Percentiles rank a stretch among this genome's conserved stretches.
phyloP scores from a whole-genome alignment of 1,140 invertebrate genomes.

The Pachypsylla venusta region DNA sequence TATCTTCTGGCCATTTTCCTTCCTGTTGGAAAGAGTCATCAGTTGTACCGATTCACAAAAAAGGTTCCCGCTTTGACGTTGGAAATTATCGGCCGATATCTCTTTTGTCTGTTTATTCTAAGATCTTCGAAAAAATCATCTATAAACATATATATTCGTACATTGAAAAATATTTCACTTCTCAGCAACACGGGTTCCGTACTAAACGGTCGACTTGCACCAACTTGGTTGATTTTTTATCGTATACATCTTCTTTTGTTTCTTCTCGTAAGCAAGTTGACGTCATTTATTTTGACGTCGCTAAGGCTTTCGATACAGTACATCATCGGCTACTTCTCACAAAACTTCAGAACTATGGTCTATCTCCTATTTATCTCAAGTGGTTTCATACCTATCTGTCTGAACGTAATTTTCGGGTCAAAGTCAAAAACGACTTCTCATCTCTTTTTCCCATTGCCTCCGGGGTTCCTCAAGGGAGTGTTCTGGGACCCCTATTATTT shows the following conservation, averaged over 20 bases:
- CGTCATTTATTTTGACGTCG: conserved; percentile 13
- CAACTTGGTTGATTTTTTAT: conserved; percentile 10
- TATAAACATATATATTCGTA: neutral
- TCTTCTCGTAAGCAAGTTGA: conserved; percentile 7
- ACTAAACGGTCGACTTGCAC: conserved; percentile 10
- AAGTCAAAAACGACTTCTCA: too few relatives aligned
- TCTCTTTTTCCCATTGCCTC: too few relatives aligned
- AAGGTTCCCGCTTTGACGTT: conserved; percentile 12
- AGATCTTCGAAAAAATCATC: conserved; percentile 17
- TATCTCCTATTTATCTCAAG: neutral
- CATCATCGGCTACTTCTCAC: neutral
- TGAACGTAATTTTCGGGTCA: too few relatives aligned
- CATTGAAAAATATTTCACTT: neutral
- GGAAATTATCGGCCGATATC: conserved; percentile 21
- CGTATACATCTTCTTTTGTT: neutral
- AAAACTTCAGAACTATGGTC: neutral
- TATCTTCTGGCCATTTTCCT: neutral
- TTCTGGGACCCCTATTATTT: too few relatives aligned
- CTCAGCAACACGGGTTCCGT: conserved; percentile 12
- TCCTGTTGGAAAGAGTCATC: conserved; percentile 14
- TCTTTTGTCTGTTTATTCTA: conserved; percentile 15
- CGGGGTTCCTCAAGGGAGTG: too few relatives aligned
- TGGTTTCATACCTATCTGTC: conserved; percentile 11
- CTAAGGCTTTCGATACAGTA: conserved; percentile 15
- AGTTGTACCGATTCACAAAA: conserved; percentile 18